Base-by-base conservation (phyloP, 2,888 invertebrate species). In the Dasysyrphus albostriatus region DNA sequence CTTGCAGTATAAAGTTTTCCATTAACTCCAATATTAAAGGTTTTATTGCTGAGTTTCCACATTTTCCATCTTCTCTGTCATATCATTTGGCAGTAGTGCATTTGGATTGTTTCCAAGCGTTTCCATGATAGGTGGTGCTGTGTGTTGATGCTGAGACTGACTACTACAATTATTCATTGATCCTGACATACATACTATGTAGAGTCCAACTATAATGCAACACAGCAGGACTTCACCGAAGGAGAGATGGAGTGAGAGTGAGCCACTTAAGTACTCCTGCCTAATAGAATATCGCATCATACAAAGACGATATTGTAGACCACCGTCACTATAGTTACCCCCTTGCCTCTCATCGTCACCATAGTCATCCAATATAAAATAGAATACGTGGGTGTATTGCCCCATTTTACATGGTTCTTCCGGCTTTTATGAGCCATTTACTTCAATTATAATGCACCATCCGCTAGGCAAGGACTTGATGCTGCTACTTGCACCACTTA, bases 371-470 rank as follows among this genome's bases (percentile, higher is more conserved):
- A 9, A n/a, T 54, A 29, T 29, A 29, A 24, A 54, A 72, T 61
- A 72, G 8, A 54, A 29, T 42, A 19, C 16, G 69, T 65, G 80
- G 65, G 75, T 16, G 58, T 79, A 67, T 16, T 42, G 56, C 70
- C 54, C 51, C 49, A 78, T 74, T 87, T 82, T 65, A 76, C 83
- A 83, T 79, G 72, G 78, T 75, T 56, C 58, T 87, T 79, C 78
- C 79, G 59, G 83, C 83, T 87, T 79, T 87, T 87, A 87, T 83
- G 87, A 87, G 74, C 87, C 83, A 87, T 87, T 87, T 87, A 83
- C 87, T 87, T 87, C 87, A 87, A 87, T 87, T 87, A 87, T 87
- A 87, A 83, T 87, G 87, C 87, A 87, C 87, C 87, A 82, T 87
- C 87, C 78, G 87, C 75, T 79, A 54, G 82, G 79, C 73, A 61